Base-by-base conservation (phyloP, 2,797 vertebrate genomes). In the Lepus townsendii region DNA sequence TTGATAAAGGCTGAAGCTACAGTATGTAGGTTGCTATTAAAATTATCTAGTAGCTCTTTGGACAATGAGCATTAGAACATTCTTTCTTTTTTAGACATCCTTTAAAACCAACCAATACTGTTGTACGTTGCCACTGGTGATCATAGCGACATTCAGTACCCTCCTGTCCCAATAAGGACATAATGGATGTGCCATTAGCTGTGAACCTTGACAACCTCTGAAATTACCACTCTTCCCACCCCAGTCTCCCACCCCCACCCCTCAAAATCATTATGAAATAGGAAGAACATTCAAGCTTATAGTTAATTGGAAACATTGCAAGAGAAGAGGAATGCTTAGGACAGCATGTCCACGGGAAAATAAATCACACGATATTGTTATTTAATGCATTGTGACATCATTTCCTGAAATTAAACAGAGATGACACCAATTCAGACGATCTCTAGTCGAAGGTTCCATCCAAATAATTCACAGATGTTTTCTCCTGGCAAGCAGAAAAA, bases 381-480 rank as follows among this genome's bases (percentile, higher is more conserved):
- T 98, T 98, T 98, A 98, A 98, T 98, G 98, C 47, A 35, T 97
- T 98, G 97, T 98, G 98, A 98, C 97, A 98, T 98, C 98, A 98
- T 98, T 98, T 98, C 98, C 98, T 98, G 97, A 98, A 98, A 98
- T 98, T 98, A 98, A 98, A 98, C 97, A 98, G 98, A 98, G 98
- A 98, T 98, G 98, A 98, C 98, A 98, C 97, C 98, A 97, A 98
- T 98, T 98, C 97, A 97, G 97, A 97, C 71, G 84, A 97, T 98
- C 97, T 97, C 97, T 96, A 97, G 96, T 97, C 42, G 96, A 98
- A 98, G 97, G 98, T 98, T 98, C 96, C 97, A 96, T 98, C 98
- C 98, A 99, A 99, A 99, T 98, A 99, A 98, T 98, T 99, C 98
- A 99, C 99, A 99, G 99, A 99, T 99, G 99, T 99, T 98, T 98